A percentile compares a stretch with the other conserved stretches of the same genome.
Conservation (phyloP, 2,888 invertebrate species). For the Phlogophora meticulosa region DNA sequence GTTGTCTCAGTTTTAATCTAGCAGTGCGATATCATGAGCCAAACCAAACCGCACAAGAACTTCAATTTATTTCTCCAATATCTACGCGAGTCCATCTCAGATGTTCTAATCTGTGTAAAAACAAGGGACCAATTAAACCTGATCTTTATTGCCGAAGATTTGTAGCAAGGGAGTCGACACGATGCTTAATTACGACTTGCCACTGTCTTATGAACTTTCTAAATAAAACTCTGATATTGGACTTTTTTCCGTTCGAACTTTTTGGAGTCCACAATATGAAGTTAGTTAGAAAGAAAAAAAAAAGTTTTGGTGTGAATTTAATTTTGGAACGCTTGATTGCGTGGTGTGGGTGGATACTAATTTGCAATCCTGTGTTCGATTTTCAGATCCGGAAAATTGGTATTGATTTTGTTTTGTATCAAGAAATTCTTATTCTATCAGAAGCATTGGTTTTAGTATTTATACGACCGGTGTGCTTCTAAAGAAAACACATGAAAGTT, state of each 20-base stretch:
- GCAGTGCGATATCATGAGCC: too few relatives aligned
- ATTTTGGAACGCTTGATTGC: slow-evolving; percentile 32
- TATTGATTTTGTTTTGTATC: slow-evolving; percentile 23
- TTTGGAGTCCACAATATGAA: slow-evolving; percentile 27
- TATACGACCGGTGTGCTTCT: too few relatives aligned
- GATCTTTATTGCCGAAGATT: slow-evolving; percentile 66
- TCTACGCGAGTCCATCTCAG: slow-evolving; percentile 30
- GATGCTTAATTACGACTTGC: slow-evolving; percentile 60
- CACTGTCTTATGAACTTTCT: slow-evolving; percentile 50
- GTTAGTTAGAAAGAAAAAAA: slow-evolving; percentile 19
- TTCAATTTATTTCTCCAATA: slow-evolving; percentile 34
- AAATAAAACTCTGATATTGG: slow-evolving; percentile 59
- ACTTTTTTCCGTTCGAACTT: slow-evolving; percentile 43
- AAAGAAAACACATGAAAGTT: too few relatives aligned
- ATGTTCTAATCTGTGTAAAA: slow-evolving; percentile 65
- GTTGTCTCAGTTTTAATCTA: too few relatives aligned
- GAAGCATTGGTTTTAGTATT: slow-evolving; percentile 17
- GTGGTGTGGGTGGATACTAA: neutral
- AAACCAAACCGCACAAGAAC: neutral
- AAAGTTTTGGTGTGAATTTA: slow-evolving; percentile 25
- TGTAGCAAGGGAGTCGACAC: slow-evolving; percentile 59
- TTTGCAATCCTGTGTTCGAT: slow-evolving; percentile 25
- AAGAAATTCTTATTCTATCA: slow-evolving; percentile 2
- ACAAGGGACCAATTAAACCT: slow-evolving; percentile 68
- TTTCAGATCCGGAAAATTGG: slow-evolving; percentile 13